phyloP scores from a whole-genome alignment of 2,797 vertebrate genomes.

The Rallus crepitans region DNA sequence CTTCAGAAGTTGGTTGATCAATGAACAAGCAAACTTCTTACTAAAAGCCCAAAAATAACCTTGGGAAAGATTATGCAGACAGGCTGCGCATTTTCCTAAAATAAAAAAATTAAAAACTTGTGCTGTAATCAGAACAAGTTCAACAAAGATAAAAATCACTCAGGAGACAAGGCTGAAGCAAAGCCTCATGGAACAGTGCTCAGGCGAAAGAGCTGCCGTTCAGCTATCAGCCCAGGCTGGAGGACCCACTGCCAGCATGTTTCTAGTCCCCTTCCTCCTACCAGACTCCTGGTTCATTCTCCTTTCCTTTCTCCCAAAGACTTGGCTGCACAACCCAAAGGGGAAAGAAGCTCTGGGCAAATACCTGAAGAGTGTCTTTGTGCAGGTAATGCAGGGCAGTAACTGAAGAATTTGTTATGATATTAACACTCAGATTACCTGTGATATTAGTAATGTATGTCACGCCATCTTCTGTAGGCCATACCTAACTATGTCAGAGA shows the following conservation, averaged over 20 bases:
- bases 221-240: background rate
- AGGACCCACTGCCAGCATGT: background rate
- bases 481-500: background rate
- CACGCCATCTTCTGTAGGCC: background rate
- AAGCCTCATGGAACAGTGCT: background rate
- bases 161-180: background rate
- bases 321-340: background rate
- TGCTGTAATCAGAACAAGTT: background rate
- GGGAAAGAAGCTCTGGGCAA: background rate
- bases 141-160: background rate
- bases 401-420: background rate
- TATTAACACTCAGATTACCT: background rate
- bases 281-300: background rate
- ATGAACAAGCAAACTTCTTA: background rate
- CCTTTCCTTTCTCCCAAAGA: background rate
- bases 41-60: background rate
- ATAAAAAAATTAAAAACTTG: background rate
- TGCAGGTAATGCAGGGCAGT: background rate
- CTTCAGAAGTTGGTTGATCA: background rate
- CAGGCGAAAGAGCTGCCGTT: background rate
- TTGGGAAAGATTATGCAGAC: background rate
- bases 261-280: background rate
- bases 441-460: background rate
- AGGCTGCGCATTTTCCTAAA: background rate
- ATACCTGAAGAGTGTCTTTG: background rate